phyloP scores from a whole-genome alignment of 35 echinoderm and acorn worm genomes.

The Diadema setosum region DNA sequence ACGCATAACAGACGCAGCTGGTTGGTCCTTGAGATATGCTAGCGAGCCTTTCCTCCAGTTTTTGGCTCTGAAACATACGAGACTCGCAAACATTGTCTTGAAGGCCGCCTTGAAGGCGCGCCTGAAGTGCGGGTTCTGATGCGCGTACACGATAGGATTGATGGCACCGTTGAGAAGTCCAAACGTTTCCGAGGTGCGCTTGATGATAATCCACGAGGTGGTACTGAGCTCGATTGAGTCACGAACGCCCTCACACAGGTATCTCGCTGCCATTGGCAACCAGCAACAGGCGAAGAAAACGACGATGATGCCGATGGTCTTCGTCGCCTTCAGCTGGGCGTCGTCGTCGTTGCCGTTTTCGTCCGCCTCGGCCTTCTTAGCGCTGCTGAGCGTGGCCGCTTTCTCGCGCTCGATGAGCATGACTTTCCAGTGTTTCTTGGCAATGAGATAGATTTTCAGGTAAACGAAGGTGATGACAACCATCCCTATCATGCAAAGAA shows the following conservation, averaged over 20 bases:
- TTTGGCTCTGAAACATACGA: no score
- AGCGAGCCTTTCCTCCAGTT: no score
- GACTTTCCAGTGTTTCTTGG: background rate
- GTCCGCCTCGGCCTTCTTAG: background rate
- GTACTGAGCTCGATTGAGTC: background rate
- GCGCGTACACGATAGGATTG: background rate
- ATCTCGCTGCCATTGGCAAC: background rate
- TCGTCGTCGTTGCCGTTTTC: background rate
- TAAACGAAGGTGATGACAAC: background rate
- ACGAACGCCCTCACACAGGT: background rate
- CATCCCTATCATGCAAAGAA: background rate
- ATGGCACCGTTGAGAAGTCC: background rate
- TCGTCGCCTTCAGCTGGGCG: background rate
- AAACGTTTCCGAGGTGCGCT: background rate
- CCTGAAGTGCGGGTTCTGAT: background rate
- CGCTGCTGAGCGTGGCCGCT: background rate
- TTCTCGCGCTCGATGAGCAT: background rate
- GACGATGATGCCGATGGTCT: constrained; percentile 12
- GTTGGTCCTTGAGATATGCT: no score
- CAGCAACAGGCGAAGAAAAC: background rate
- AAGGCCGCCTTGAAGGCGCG: background rate
- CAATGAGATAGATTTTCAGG: background rate
- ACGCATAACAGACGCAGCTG: no score
- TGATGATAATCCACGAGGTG: background rate
- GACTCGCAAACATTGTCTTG: no score